These are phyloP conservation scores for Sweltsa coloradensis DNA, from an alignment of 1,140 invertebrate species.

Conservation along the genomic window DNA sequence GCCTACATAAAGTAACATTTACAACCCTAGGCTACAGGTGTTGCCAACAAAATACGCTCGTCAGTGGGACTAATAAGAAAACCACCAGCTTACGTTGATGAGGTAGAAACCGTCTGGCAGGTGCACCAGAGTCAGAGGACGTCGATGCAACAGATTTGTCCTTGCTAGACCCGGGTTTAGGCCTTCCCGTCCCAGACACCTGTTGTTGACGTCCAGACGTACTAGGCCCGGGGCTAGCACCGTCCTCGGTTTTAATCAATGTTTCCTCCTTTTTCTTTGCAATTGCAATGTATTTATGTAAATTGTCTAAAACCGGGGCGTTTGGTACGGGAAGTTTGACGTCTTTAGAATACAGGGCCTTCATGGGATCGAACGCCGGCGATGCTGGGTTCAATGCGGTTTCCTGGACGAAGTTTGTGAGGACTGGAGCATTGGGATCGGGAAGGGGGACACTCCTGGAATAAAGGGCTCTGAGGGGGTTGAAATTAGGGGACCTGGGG, in stretches of 20 bases:
- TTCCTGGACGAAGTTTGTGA: too few relatives aligned
- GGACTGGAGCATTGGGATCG: constrained; percentile 5
- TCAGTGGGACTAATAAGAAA: too few relatives aligned
- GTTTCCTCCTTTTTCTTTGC: too few relatives aligned
- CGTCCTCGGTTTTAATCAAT: too few relatives aligned
- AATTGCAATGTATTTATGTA: constrained; percentile 7
- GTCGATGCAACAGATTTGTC: background rate
- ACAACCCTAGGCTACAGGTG: too few relatives aligned
- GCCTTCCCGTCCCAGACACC: too few relatives aligned
- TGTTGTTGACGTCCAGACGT: too few relatives aligned
- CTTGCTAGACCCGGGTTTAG: too few relatives aligned
- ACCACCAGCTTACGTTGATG: constrained; percentile 8
- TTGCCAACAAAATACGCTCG: too few relatives aligned
- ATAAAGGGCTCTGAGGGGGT: constrained; percentile 10
- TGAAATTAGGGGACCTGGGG: constrained; percentile 1
- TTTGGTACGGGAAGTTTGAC: constrained; percentile 7
- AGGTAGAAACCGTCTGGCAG: constrained; percentile 7
- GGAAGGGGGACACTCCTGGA: constrained; percentile 9
- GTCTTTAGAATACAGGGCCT: constrained; percentile 9
- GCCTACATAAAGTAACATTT: too few relatives aligned
- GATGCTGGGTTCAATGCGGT: background rate
- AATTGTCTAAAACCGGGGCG: constrained; percentile 10
- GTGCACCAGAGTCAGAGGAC: background rate
- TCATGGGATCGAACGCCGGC: constrained; percentile 1
- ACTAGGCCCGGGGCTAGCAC: too few relatives aligned